A percentile compares a stretch with the other conserved stretches of the same genome.
These are phyloP conservation scores for Bombus superbus DNA, from an alignment of 1,140 invertebrate species.

Conservation along the genomic window DNA sequence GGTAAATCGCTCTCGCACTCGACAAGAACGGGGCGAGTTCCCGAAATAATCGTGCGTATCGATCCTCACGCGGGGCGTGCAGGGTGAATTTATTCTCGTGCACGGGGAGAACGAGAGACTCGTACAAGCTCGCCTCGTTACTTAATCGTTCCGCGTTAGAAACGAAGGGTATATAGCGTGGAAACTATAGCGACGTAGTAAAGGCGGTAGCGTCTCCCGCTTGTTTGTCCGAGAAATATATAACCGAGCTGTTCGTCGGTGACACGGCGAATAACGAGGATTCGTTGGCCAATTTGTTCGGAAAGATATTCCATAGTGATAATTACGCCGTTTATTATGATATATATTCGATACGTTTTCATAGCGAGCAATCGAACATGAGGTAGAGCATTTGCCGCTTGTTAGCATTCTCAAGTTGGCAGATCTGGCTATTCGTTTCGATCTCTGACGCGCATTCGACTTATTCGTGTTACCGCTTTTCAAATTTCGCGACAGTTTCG, in stretches of 20 bases:
- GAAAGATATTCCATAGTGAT: neutral
- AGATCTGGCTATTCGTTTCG: neutral
- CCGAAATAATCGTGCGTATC: constrained; percentile 74
- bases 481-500: no score
- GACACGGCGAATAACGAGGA: constrained; percentile 10
- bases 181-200: constrained; percentile 38
- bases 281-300: neutral
- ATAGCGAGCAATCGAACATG: neutral
- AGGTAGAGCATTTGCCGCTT: neutral
- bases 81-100: constrained; percentile 72
- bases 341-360: neutral
- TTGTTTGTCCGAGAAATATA: constrained; percentile 23
- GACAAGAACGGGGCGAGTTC: constrained; percentile 67
- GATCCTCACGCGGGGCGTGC: constrained; percentile 67
- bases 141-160: constrained; percentile 66
- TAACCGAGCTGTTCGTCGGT: neutral
- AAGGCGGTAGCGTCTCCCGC: constrained; percentile 8
- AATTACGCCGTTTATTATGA: neutral
- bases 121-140: constrained; percentile 64
- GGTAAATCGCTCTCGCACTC: constrained; percentile 49
- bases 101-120: constrained; percentile 55
- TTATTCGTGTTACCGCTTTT: neutral
- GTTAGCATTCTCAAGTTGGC: neutral
- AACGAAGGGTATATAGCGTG: constrained; percentile 57
- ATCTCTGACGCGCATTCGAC: neutral